These are phyloP conservation scores for Leucophenga maculata DNA, from an alignment of 2,888 invertebrate species.

Conservation along the genomic window DNA sequence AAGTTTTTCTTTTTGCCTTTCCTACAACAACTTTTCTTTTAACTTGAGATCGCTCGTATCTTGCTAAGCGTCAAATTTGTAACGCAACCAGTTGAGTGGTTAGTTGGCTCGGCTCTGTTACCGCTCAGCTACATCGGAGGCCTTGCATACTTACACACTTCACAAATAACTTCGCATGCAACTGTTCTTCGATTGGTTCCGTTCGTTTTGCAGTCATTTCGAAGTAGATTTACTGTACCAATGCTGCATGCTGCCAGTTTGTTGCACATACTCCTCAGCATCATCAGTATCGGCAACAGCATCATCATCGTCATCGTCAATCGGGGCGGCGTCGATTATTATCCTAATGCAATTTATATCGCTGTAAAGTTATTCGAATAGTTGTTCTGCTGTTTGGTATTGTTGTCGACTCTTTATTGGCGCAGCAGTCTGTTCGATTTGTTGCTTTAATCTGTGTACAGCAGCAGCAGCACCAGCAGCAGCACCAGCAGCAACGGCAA, in stretches of 20 bases:
- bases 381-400: background rate
- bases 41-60: slow-evolving; percentile 44
- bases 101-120: slow-evolving; percentile 13
- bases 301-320: slow-evolving; percentile 25
- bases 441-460: slow-evolving; percentile 17
- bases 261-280: slow-evolving; percentile 30
- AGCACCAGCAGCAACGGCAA: background rate
- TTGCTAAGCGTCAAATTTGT: slow-evolving; percentile 61
- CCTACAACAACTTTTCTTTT: slow-evolving; percentile 25
- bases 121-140: background rate
- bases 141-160: slow-evolving; percentile 20
- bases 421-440: slow-evolving; percentile 54
- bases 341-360: slow-evolving; percentile 71
- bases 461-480: slow-evolving; percentile 2
- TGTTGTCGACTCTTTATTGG: background rate
- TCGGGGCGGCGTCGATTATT: slow-evolving; percentile 60
- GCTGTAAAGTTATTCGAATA: background rate
- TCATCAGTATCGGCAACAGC: slow-evolving; percentile 29
- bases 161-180: slow-evolving; percentile 21
- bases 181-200: slow-evolving; percentile 41
- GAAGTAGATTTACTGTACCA: slow-evolving; percentile 16
- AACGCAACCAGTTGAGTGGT: slow-evolving; percentile 58
- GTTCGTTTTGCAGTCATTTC: slow-evolving; percentile 37
- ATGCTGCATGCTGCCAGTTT: background rate
- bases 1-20: slow-evolving; percentile 32